Conservation (phyloP, 2,113 vertebrate species). For the Galeopterus variegatus region DNA sequence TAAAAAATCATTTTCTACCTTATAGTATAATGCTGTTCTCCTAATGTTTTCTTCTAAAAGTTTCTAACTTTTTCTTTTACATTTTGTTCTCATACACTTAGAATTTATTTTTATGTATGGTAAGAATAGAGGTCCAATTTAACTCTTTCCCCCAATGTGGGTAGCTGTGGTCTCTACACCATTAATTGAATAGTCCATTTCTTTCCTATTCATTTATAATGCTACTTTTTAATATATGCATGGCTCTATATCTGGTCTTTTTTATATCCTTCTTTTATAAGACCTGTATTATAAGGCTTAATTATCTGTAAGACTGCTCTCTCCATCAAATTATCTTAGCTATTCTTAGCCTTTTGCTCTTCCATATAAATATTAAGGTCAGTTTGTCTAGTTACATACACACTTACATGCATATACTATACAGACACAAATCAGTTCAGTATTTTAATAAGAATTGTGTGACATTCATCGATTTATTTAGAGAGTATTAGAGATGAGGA, state of each 20-base stretch:
- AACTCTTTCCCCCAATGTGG: not conserved
- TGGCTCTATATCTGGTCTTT: not conserved
- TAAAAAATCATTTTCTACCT: not conserved
- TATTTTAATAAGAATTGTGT: not conserved
- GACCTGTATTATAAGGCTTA: not conserved
- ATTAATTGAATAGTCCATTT: not conserved
- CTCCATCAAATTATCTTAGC: not conserved
- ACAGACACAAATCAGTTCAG: not conserved
- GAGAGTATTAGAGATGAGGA: not conserved
- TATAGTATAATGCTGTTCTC: not conserved
- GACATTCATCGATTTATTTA: not conserved
- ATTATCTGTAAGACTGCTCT: not conserved
- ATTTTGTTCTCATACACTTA: not conserved
- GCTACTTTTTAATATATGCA: not conserved
- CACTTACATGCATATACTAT: not conserved
- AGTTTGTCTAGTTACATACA: not conserved
- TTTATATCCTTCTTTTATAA: not conserved
- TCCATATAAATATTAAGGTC: not conserved
- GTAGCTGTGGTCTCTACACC: not conserved
- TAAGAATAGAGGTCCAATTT: not conserved
- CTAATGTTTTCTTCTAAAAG: not conserved
- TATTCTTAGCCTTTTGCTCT: not conserved
- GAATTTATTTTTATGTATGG: not conserved
- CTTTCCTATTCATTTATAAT: not conserved
- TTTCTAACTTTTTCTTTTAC: not conserved